Evolutionary conservation across 2,888 invertebrate species (phyloP).

Genomic region (Acronicta alni): DNA sequence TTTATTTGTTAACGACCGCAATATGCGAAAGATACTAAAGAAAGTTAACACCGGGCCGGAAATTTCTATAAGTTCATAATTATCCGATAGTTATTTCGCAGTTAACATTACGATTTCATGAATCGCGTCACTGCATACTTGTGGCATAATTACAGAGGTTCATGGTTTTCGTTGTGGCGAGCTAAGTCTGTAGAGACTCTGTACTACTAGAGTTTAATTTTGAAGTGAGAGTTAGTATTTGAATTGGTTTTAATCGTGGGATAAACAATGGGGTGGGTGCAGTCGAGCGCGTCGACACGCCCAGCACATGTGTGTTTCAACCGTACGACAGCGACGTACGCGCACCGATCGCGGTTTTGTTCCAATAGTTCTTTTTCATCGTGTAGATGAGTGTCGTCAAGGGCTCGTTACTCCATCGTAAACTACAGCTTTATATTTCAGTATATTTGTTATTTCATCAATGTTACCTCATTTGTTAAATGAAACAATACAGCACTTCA

Average conservation of each 20-base stretch:
- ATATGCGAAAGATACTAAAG: slow-evolving; percentile 40
- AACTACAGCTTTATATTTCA: slow-evolving; percentile 49
- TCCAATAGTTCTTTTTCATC: slow-evolving; percentile 52
- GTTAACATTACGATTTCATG: slow-evolving; percentile 55
- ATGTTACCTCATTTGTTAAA: slow-evolving; percentile 10
- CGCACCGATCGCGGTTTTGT: slow-evolving; percentile 51
- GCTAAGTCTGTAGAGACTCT: slow-evolving; percentile 64
- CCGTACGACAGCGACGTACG: slow-evolving; percentile 50
- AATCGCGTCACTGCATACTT: slow-evolving; percentile 55
- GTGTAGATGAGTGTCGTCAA: slow-evolving; percentile 59
- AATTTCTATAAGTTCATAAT: slow-evolving; percentile 48
- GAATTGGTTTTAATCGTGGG: slow-evolving; percentile 89
- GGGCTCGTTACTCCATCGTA: slow-evolving; percentile 53
- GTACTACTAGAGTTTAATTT: slow-evolving; percentile 87
- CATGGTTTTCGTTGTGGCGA: slow-evolving; percentile 67
- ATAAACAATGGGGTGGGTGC: slow-evolving; percentile 86
- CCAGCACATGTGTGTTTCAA: slow-evolving; percentile 76
- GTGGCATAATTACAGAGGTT: slow-evolving; percentile 56
- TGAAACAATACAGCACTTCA: slow-evolving; percentile 1
- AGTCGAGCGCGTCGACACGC: slow-evolving; percentile 79
- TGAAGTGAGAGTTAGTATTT: slow-evolving; percentile 87
- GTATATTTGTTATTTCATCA: slow-evolving; percentile 30
- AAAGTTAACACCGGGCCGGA: slow-evolving; percentile 35
- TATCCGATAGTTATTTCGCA: slow-evolving; percentile 61
- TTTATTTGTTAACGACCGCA: slow-evolving; percentile 28